A percentile compares a stretch with the other conserved stretches of the same genome.
These are phyloP conservation scores for Pristionchus mayeri DNA, from an alignment of 2,888 invertebrate genomes.

Conservation along the genomic window DNA sequence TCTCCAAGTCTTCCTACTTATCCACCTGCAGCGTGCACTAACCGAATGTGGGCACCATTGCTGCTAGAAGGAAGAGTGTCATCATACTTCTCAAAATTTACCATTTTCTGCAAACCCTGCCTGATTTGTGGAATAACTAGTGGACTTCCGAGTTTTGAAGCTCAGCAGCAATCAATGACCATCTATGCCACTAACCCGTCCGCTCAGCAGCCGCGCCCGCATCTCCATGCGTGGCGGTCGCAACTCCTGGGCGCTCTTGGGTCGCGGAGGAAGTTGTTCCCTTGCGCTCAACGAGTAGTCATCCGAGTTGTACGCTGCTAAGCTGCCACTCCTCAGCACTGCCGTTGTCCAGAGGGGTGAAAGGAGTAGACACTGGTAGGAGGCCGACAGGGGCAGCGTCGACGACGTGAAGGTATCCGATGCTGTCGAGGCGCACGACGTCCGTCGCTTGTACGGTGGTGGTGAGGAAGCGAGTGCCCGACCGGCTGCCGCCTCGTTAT, in stretches of 20 bases:
- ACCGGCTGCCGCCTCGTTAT: conserved; percentile 32
- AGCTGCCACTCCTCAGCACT: conserved; percentile 48
- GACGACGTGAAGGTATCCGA: conserved; percentile 64
- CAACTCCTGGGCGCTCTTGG: conserved; percentile 69
- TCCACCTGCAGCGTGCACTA: no score
- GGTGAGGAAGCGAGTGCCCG: conserved; percentile 59
- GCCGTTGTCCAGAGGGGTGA: conserved; percentile 68
- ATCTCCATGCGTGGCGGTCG: background rate
- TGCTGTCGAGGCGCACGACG: conserved; percentile 64
- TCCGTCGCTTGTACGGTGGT: conserved; percentile 71
- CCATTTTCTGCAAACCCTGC: background rate
- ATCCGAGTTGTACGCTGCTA: background rate
- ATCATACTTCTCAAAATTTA: no score
- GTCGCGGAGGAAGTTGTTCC: conserved; percentile 52
- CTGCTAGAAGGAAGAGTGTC: no score
- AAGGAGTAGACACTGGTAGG: conserved; percentile 72
- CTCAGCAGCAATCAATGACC: no score
- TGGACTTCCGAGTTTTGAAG: no score
- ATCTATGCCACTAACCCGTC: background rate
- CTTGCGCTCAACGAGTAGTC: conserved; percentile 33
- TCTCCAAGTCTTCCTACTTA: no score
- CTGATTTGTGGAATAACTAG: no score
- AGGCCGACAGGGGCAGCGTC: conserved; percentile 66
- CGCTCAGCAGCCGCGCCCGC: background rate
- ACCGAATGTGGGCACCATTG: no score